These are phyloP conservation scores for Melinaea marsaeus DNA, from an alignment of 2,888 invertebrate genomes.

Conservation along the genomic window DNA sequence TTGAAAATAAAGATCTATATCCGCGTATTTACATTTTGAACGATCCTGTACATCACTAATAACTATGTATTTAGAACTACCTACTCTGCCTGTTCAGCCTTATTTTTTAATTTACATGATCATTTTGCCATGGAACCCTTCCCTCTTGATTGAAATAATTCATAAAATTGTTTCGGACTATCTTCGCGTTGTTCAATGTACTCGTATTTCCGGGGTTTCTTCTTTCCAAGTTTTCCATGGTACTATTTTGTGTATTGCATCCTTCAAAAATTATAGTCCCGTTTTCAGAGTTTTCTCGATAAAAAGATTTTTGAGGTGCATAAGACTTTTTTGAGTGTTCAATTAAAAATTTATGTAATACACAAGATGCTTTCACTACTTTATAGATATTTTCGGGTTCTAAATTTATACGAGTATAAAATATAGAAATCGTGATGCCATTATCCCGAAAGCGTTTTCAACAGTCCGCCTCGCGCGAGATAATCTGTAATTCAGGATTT, in stretches of 20 bases:
- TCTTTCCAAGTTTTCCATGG: slow-evolving; percentile 19
- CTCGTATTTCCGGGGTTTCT: slow-evolving; percentile 19
- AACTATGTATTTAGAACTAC: slow-evolving; percentile 10
- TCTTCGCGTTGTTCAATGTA: slow-evolving; percentile 19
- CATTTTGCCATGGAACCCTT: slow-evolving; percentile 24
- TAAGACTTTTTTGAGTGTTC: too few relatives aligned
- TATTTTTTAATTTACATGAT: slow-evolving; percentile 11
- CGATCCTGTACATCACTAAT: slow-evolving; percentile 12
- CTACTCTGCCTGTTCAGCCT: slow-evolving; percentile 12
- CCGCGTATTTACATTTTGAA: slow-evolving; percentile 5
- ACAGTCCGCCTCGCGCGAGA: slow-evolving; percentile 28
- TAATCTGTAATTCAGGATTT: slow-evolving; percentile 32
- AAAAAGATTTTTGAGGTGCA: slow-evolving; percentile 22
- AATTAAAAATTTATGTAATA: too few relatives aligned
- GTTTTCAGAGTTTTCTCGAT: slow-evolving; percentile 19
- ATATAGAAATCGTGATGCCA: slow-evolving; percentile 30
- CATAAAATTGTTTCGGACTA: slow-evolving; percentile 22
- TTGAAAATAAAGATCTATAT: slow-evolving; percentile 12
- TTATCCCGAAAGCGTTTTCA: slow-evolving; percentile 35
- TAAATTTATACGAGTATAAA: slow-evolving; percentile 21
- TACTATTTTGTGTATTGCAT: slow-evolving; percentile 12
- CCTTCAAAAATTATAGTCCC: slow-evolving; percentile 12
- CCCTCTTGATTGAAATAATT: slow-evolving; percentile 24
- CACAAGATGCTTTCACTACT: slow-evolving; percentile 33
- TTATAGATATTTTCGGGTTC: slow-evolving; percentile 29